These are phyloP conservation scores for Scrobipalpa costella DNA, from an alignment of 2,888 invertebrate species.

Conservation along the genomic window DNA sequence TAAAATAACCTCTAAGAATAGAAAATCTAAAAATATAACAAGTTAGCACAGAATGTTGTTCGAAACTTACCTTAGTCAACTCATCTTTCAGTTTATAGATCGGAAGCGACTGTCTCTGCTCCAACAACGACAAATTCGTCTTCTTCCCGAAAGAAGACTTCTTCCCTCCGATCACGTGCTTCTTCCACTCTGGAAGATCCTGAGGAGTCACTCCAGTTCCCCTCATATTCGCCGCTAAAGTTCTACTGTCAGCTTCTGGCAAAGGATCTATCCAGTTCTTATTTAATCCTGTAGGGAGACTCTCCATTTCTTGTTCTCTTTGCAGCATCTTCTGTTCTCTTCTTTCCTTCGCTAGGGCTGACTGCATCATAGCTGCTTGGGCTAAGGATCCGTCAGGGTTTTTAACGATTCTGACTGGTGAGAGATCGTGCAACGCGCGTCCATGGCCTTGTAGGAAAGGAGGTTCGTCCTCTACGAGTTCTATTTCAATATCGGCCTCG, in stretches of 20 bases:
- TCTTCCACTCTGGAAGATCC: conserved; percentile 99
- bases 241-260: conserved; percentile 89
- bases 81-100: conserved; percentile 98
- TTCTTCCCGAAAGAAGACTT: conserved; percentile 99
- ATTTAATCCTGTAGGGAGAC: conserved; percentile 87
- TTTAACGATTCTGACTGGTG: conserved; percentile 97
- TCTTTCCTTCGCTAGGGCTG: conserved; percentile 97
- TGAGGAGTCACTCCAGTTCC: conserved; percentile 92
- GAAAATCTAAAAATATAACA: not conserved
- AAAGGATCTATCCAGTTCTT: conserved; percentile 99
- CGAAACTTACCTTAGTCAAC: conserved; percentile 87
- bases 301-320: conserved; percentile 94
- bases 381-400: conserved; percentile 99
- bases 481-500: conserved; percentile 99
- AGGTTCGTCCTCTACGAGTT: conserved; percentile 98
- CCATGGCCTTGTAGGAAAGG: conserved; percentile 96
- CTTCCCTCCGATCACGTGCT: conserved; percentile 98
- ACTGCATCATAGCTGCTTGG: conserved; percentile 99
- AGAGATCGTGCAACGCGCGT: conserved; percentile 93
- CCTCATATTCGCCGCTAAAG: conserved; percentile 88
- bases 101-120: conserved; percentile 97
- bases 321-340: conserved; percentile 98
- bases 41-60: not conserved
- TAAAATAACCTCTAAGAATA: no score
- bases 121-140: conserved; percentile 95